Conservation (phyloP, 2,888 invertebrate genomes). For the Heliconius hortense region DNA sequence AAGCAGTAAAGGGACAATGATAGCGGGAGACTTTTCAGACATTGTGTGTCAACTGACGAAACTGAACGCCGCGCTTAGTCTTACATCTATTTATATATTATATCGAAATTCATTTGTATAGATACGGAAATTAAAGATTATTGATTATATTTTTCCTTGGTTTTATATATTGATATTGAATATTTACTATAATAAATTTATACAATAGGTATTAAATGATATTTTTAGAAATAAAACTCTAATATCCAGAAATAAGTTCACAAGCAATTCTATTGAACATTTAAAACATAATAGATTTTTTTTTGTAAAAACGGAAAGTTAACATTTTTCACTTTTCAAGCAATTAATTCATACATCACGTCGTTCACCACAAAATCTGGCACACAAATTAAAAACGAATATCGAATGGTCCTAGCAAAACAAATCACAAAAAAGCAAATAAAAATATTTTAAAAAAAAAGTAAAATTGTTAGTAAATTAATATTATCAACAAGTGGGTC, state of each 20-base stretch:
- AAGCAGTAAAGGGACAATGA: no score
- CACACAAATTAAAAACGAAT: constrained; percentile 23
- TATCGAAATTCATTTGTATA: not conserved
- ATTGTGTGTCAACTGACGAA: not conserved
- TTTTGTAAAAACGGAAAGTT: not conserved
- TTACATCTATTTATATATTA: not conserved
- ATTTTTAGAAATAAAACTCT: no score
- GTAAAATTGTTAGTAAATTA: constrained; percentile 34
- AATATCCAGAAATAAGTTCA: not conserved
- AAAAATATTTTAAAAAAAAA: constrained; percentile 35
- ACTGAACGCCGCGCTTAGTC: not conserved
- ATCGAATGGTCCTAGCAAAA: constrained; percentile 23
- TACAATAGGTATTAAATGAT: no score
- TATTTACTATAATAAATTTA: no score
- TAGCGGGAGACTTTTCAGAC: no score
- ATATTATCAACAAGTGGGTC: constrained; percentile 43
- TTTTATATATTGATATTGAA: no score
- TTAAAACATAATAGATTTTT: not conserved
- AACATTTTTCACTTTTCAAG: constrained; percentile 20
- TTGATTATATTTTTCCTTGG: not conserved
- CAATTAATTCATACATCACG: constrained; percentile 27
- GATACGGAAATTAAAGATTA: not conserved
- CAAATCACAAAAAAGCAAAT: constrained; percentile 18
- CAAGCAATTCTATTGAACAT: not conserved
- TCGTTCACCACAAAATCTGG: constrained; percentile 21